Base-by-base conservation (phyloP, 2,888 invertebrate genomes). In the Melinopterus prodromus region DNA sequence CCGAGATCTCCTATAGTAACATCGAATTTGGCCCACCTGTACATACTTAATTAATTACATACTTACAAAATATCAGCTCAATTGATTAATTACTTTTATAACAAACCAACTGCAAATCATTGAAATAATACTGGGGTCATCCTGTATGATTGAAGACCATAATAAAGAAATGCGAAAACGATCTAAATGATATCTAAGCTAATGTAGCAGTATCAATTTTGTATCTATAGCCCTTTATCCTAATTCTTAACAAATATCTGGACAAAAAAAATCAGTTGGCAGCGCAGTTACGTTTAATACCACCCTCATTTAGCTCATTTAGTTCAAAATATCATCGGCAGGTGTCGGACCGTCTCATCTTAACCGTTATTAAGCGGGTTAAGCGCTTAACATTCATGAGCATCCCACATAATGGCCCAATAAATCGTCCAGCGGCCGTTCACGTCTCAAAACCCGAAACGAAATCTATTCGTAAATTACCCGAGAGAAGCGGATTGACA, bases 351-450 rank as follows among this genome's bases (percentile, higher is more conserved):
- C 36, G 36, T 15, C 15, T 71, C 71, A 26, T 37, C 35, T 35
- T 74, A n/a, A 36, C n/a, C 35, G 35, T 74, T 37, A 7, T 35
- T 74, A n/a, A 36, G 35, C 35, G 35, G n/a, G 9, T 74, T 15
- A 71, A 71, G 15, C 74, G 74, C 37, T 74, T 26, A 74, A 74
- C 74, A 74, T 74, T 74, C 36, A 74, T 74, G 74, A 74, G 74
- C 16, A n/a, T n/a, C 74, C 35, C 35, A 37, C 37, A 37, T 74
- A 74, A 74, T 74, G 35, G 74, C 35, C 37, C 36, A 74, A 74
- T 74, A 74, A 74, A 74, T 74, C 74, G 35, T 7, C 74, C 36
- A 26, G 74, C 74, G 36, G 74, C 9, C 74, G 12, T 35, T 37
- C 9, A 74, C 74, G 36, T 9, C 53, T 26, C 26, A 26, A 26